Evolutionary conservation across 2,797 vertebrate species (phyloP).

Genomic region (Eupleurogrammus muticus): DNA sequence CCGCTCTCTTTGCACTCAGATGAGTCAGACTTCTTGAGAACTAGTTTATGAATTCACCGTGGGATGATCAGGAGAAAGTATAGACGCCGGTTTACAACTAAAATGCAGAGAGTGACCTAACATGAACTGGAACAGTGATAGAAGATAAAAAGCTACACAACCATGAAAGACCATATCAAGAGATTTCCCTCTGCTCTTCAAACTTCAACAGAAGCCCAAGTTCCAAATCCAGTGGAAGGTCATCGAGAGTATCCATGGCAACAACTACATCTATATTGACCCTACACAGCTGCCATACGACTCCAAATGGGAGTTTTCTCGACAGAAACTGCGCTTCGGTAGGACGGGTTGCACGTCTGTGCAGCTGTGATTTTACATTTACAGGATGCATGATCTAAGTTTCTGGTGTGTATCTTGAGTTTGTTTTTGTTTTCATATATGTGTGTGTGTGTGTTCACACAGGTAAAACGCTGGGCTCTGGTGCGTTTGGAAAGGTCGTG

Average conservation of each 20-base stretch:
- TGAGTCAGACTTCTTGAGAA: constrained; percentile 68
- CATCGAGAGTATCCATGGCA: constrained; percentile 97
- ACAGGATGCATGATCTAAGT: not conserved
- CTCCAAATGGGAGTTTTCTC: constrained; percentile 98
- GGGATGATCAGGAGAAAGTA: constrained; percentile 47
- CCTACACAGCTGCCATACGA: constrained; percentile 97
- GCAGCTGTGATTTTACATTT: too few species aligned
- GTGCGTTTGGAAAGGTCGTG: constrained; percentile 97
- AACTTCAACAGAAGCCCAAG: constrained; percentile 92
- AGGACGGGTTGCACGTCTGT: constrained; percentile 48
- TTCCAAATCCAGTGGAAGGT: constrained; percentile 99
- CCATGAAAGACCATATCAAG: not conserved
- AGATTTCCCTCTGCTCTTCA: constrained; percentile 9
- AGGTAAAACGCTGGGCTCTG: constrained; percentile 96
- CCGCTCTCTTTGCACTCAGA: constrained; percentile 45
- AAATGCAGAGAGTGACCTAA: constrained; percentile 34
- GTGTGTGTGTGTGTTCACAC: constrained; percentile 30
- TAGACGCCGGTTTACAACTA: constrained; percentile 44
- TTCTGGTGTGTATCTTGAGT: not conserved
- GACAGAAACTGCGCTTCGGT: constrained; percentile 97
- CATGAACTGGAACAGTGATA: constrained; percentile 14
- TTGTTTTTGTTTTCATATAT: not conserved
- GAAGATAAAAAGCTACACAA: not conserved
- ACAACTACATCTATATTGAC: constrained; percentile 99
- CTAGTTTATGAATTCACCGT: constrained; percentile 39